phyloP scores from a whole-genome alignment of 2,797 vertebrate genomes.

The Crenuchus spilurus region DNA sequence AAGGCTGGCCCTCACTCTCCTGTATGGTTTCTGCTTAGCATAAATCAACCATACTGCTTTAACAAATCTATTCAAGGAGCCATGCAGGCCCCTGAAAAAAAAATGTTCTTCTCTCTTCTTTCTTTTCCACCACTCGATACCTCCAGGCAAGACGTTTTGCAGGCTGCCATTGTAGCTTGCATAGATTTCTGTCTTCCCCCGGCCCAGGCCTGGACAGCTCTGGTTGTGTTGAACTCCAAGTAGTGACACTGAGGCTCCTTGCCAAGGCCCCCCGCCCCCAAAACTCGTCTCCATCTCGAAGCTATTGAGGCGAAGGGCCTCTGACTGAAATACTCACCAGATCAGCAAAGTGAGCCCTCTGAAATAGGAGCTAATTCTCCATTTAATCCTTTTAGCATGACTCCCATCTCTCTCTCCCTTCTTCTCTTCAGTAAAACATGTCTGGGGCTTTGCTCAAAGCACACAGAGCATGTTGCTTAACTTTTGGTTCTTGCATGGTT shows the following conservation, averaged over 20 bases:
- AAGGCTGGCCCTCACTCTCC: slow-evolving; percentile 76
- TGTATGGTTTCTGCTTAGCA: slow-evolving; percentile 84
- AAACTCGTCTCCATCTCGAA: slow-evolving; percentile 45
- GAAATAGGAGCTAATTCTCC: slow-evolving; percentile 77
- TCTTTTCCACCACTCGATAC: slow-evolving; percentile 76
- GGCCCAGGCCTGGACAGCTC: slow-evolving; percentile 69
- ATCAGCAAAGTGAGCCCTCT: slow-evolving; percentile 77
- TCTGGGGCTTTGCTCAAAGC: slow-evolving; percentile 5
- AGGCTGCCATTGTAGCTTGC: slow-evolving; percentile 80
- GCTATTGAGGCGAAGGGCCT: slow-evolving; percentile 51
- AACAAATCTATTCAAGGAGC: slow-evolving; percentile 94
- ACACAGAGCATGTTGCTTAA: neutral
- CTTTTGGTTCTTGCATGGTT: neutral
- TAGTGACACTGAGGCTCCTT: slow-evolving; percentile 78
- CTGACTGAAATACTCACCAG: slow-evolving; percentile 72
- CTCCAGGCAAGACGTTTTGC: slow-evolving; percentile 79
- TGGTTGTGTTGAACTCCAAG: slow-evolving; percentile 75
- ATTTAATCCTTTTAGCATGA: slow-evolving; percentile 76
- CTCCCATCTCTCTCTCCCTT: neutral
- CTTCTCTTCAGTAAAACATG: slow-evolving; percentile 9
- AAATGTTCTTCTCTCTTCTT: slow-evolving; percentile 62
- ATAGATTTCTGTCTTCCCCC: slow-evolving; percentile 74
- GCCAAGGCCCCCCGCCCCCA: slow-evolving; percentile 72
- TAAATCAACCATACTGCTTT: slow-evolving; percentile 89
- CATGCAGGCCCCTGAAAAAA: slow-evolving; percentile 69